These are phyloP conservation scores for Antennarius striatus DNA, from an alignment of 2,113 vertebrate genomes.

Conservation along the genomic window DNA sequence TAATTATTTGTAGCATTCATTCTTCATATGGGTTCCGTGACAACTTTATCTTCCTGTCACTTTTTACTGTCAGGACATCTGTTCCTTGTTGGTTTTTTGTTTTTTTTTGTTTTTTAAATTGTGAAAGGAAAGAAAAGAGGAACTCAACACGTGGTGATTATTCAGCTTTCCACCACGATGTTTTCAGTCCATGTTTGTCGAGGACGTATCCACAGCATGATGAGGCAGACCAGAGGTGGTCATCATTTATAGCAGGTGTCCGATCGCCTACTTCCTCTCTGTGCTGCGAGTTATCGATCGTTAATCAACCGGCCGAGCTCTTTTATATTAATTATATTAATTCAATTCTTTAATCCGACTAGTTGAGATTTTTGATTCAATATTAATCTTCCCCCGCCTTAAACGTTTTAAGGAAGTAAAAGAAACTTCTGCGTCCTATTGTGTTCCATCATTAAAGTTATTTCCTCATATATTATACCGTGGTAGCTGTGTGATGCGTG, in stretches of 20 bases:
- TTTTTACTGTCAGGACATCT: no score
- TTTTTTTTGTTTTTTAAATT: no score
- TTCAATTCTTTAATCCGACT: no score
- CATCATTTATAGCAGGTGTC: conserved; percentile 68
- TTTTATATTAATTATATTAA: neutral
- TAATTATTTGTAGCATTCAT: neutral
- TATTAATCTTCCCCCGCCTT: no score
- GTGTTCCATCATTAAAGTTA: conserved; percentile 15
- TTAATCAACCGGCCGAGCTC: neutral
- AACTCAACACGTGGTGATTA: conserved; percentile 5
- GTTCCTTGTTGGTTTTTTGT: no score
- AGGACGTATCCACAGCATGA: neutral
- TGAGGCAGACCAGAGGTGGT: conserved; percentile 1
- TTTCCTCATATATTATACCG: conserved; percentile 26
- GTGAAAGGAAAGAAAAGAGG: conserved; percentile 11
- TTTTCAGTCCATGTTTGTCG: neutral
- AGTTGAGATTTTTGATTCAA: no score
- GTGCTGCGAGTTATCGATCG: neutral
- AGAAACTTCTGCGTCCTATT: neutral
- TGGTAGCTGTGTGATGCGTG: no score
- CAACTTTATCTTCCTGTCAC: neutral
- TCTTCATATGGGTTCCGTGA: neutral
- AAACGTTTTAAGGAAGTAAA: conserved; percentile 33
- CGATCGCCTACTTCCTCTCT: conserved; percentile 65
- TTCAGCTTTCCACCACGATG: neutral